Evolutionary conservation across 2,113 vertebrate species (phyloP).

Genomic region (Vidua macroura): DNA sequence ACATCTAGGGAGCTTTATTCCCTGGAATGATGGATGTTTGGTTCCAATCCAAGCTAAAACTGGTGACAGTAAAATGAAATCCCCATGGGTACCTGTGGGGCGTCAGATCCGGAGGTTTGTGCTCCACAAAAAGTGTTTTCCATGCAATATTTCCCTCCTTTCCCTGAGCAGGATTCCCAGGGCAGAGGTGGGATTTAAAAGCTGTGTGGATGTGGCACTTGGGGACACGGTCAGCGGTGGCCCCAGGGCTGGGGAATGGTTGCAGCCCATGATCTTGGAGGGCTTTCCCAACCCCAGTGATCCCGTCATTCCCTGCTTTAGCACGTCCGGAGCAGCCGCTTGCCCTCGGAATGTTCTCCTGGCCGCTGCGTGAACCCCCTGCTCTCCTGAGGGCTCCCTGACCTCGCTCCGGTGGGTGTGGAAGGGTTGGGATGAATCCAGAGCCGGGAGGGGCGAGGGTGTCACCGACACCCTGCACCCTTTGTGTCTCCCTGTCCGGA

Average conservation of each 20-base stretch:
- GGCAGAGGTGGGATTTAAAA: neutral
- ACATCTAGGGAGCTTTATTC: neutral
- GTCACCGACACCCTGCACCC: neutral
- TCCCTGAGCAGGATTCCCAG: neutral
- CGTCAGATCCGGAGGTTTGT: fast-evolving
- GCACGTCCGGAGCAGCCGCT: fast-evolving
- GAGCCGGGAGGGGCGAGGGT: neutral
- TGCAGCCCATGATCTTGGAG: fast-evolving
- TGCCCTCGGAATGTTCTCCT: neutral
- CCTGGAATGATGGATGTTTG: neutral
- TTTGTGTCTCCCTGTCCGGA: fast-evolving
- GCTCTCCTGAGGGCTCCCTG: neutral
- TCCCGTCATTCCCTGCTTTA: fast-evolving
- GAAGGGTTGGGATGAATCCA: neutral
- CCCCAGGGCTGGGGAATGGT: neutral
- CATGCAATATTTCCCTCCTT: neutral
- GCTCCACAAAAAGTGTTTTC: neutral
- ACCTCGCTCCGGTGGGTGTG: neutral
- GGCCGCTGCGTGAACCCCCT: neutral
- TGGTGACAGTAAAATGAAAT: fast-evolving
- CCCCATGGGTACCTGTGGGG: fast-evolving
- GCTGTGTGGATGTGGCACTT: neutral
- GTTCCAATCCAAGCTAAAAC: neutral
- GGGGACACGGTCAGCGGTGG: neutral
- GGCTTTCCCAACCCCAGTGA: fast-evolving